Conservation (phyloP, 1,140 invertebrate genomes). For the Brachionus rotundiformis region DNA sequence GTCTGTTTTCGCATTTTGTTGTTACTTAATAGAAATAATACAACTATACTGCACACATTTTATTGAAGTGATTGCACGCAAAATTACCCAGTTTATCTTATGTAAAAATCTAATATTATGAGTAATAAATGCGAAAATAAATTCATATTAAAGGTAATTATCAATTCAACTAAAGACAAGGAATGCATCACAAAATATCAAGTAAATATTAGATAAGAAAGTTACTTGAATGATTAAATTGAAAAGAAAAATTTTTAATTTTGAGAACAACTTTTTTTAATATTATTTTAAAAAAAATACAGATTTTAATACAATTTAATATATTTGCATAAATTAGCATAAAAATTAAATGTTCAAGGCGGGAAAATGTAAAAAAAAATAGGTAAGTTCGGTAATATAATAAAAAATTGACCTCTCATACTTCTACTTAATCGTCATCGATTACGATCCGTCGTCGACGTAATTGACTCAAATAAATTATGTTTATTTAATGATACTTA, state of each 20-base stretch:
- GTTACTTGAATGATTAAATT: neutral
- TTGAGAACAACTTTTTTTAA: no score
- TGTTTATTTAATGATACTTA: slow-evolving; percentile 12
- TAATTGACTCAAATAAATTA: neutral
- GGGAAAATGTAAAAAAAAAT: no score
- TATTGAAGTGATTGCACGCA: no score
- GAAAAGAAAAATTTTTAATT: neutral
- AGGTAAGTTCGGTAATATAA: neutral
- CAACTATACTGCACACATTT: no score
- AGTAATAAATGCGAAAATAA: no score
- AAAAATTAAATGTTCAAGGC: neutral
- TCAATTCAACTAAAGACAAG: neutral
- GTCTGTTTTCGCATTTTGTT: no score
- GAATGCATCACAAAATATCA: neutral
- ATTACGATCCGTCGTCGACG: neutral
- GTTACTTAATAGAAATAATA: no score
- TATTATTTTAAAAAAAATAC: no score
- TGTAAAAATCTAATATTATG: no score
- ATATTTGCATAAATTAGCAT: neutral
- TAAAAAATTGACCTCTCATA: neutral
- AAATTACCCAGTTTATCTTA: no score
- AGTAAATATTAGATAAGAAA: neutral
- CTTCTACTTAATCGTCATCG: neutral
- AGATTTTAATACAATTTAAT: no score
- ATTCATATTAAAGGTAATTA: no score